Evolutionary conservation across 2,113 vertebrate genomes (phyloP).

Genomic region (Elephantulus edwardii): DNA sequence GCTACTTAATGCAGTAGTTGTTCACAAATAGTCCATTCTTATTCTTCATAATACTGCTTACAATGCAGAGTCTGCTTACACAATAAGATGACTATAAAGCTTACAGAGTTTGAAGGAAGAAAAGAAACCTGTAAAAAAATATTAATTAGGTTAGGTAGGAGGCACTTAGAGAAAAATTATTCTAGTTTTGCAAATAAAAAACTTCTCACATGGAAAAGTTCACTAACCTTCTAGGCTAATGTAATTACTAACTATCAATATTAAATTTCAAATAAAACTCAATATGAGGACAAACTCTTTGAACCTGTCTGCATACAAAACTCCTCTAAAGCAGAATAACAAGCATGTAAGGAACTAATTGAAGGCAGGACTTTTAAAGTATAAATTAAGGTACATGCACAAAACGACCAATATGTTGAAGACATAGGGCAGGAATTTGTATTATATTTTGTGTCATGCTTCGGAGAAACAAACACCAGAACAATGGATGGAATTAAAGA

Average conservation of each 20-base stretch:
- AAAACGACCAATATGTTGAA: rapidly evolving
- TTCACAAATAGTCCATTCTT: not conserved
- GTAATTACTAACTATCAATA: not conserved
- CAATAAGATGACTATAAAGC: not conserved
- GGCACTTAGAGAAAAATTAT: not conserved
- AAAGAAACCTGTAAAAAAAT: not conserved
- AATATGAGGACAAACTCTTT: not conserved
- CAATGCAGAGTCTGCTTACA: not conserved
- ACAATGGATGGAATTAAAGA: not conserved
- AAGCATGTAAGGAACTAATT: rapidly evolving
- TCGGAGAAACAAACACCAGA: not conserved
- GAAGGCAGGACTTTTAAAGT: not conserved
- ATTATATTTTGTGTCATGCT: not conserved
- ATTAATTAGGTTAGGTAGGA: not conserved
- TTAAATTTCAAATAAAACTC: not conserved
- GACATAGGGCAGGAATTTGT: not conserved
- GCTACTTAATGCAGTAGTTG: not conserved
- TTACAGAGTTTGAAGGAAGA: not conserved
- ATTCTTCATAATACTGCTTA: not conserved
- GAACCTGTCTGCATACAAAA: not conserved
- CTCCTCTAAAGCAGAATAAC: not conserved
- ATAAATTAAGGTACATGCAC: not conserved
- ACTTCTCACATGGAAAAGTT: not conserved
- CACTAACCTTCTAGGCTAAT: not conserved
- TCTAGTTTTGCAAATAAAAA: not conserved